Percentiles rank a stretch among this genome's conserved stretches.
These are phyloP conservation scores for Papilio helenus DNA, from an alignment of 1,140 invertebrate genomes.

Conservation along the genomic window DNA sequence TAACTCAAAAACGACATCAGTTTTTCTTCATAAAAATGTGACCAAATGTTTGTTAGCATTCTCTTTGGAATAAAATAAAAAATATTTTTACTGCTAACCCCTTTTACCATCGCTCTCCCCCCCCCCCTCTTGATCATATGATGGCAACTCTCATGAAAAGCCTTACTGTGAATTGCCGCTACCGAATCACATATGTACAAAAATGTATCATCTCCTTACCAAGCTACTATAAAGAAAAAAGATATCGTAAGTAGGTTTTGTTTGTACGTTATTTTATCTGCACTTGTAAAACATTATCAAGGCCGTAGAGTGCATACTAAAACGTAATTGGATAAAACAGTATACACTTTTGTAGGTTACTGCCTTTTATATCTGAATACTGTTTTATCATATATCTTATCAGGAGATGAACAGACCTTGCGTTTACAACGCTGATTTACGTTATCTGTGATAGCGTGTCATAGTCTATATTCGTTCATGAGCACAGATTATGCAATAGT, in stretches of 20 bases:
- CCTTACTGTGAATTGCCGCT: too few relatives aligned
- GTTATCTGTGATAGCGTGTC: conserved; percentile 25
- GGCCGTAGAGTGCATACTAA: neutral
- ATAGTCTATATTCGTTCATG: neutral
- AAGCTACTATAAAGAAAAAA: neutral
- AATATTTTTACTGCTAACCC: too few relatives aligned
- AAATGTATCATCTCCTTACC: neutral
- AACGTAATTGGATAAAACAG: neutral
- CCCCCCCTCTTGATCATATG: too few relatives aligned
- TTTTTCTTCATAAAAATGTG: too few relatives aligned
- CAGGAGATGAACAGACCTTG: conserved; percentile 11
- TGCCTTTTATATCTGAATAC: neutral
- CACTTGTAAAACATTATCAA: neutral
- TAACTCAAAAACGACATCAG: too few relatives aligned
- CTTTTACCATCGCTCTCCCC: too few relatives aligned
- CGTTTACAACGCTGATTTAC: conserved; percentile 10
- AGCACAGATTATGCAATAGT: neutral
- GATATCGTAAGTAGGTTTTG: neutral
- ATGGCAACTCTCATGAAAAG: too few relatives aligned
- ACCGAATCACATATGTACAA: too few relatives aligned
- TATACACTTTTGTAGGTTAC: neutral
- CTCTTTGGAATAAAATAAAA: too few relatives aligned
- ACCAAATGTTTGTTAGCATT: too few relatives aligned
- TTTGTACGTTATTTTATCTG: neutral
- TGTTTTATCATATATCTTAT: conserved; percentile 17